These are phyloP conservation scores for Pogonognathellus flavescens DNA, from an alignment of 1,140 invertebrate species.

Conservation along the genomic window DNA sequence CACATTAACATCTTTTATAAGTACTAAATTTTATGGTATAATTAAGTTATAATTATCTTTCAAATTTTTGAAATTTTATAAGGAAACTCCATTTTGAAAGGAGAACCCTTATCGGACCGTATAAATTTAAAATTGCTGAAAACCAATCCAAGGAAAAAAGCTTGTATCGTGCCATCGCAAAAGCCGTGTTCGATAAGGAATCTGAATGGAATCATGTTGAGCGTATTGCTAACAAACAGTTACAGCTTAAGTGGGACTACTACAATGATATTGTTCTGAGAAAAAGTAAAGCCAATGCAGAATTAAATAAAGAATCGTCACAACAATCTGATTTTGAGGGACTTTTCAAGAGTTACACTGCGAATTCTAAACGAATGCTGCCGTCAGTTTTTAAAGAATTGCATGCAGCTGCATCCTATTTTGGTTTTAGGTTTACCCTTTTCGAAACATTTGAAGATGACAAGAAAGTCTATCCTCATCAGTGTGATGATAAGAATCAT, in stretches of 20 bases:
- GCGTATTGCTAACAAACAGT: too few species aligned
- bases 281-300: not conserved
- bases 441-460: not conserved
- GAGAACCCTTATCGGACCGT: not conserved
- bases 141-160: not conserved
- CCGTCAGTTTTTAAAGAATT: not conserved
- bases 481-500: not conserved
- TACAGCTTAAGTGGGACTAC: not conserved
- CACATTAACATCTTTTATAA: too few species aligned
- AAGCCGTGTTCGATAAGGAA: slow-evolving; percentile 9
- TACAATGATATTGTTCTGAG: not conserved
- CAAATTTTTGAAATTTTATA: not conserved
- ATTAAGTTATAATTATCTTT: too few species aligned
- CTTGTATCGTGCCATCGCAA: not conserved
- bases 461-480: not conserved
- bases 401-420: not conserved
- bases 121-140: slow-evolving; percentile 10
- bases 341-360: not conserved
- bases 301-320: not conserved
- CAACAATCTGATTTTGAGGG: not conserved
- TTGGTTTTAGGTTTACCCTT: not conserved
- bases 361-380: not conserved
- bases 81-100: slow-evolving; percentile 10
- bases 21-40: too few species aligned
- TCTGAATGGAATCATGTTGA: not conserved